Evolutionary conservation across 2,113 vertebrate genomes (phyloP).

Genomic region (Rattus rattus): DNA sequence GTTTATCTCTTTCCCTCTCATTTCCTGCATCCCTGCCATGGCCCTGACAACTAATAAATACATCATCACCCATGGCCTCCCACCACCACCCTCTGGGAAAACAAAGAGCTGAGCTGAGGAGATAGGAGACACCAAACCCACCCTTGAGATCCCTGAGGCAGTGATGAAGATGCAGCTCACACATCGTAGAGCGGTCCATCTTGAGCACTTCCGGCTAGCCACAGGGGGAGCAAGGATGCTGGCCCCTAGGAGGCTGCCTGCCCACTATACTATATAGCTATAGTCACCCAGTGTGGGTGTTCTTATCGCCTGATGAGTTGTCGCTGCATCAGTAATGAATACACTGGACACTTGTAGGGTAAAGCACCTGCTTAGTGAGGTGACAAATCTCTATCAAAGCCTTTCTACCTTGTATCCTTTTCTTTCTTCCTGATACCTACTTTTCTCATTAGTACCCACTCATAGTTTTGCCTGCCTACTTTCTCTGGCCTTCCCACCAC

Average conservation of each 20-base stretch:
- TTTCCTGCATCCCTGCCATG: background rate
- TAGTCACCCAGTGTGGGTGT: no score
- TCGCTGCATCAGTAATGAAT: background rate
- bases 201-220: background rate
- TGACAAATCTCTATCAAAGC: background rate
- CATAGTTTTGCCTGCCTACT: no score
- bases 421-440: background rate
- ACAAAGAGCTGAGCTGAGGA: background rate
- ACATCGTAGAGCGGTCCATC: background rate
- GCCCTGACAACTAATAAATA: background rate
- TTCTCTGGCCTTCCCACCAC: background rate
- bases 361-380: background rate
- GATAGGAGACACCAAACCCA: background rate
- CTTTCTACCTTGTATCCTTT: no score
- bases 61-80: background rate
- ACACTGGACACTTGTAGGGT: background rate
- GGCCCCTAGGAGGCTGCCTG: background rate
- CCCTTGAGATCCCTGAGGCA: background rate
- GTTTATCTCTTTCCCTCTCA: background rate
- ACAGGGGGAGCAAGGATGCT: background rate
- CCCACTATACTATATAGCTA: background rate
- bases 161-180: background rate
- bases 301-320: background rate
- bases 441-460: background rate
- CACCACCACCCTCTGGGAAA: background rate